phyloP scores from a whole-genome alignment of 2,113 vertebrate species.

The Ophiodon elongatus region DNA sequence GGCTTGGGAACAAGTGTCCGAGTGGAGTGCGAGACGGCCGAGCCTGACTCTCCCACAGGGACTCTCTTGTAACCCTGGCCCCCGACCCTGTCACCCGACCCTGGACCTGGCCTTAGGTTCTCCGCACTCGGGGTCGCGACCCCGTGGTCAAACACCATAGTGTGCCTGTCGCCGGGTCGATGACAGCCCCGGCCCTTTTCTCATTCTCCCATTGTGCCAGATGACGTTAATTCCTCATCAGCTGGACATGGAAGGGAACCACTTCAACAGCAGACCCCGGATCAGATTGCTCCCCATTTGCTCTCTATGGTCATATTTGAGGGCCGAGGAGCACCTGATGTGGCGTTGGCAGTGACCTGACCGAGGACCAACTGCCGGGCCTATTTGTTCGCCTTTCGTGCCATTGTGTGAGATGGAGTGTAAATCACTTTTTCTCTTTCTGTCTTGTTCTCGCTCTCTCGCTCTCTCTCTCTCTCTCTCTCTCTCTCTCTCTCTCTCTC shows the following conservation, averaged over 20 bases:
- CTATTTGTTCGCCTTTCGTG: conserved; percentile 55
- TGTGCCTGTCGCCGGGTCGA: conserved; percentile 67
- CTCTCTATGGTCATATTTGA: conserved; percentile 19
- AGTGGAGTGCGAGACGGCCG: not conserved
- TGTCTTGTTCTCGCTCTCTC: not conserved
- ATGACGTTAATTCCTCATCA: conserved; percentile 75
- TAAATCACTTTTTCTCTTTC: conserved; percentile 46
- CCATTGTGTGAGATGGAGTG: conserved; percentile 26
- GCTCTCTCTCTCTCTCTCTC: not conserved
- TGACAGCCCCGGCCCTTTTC: conserved; percentile 29
- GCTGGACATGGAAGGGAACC: conserved; percentile 44
- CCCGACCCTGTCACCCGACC: conserved; percentile 63
- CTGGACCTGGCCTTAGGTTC: conserved; percentile 60
- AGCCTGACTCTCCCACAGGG: conserved; percentile 60
- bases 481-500: not conserved
- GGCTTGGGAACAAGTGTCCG: conserved; percentile 50
- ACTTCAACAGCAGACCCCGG: conserved; percentile 45
- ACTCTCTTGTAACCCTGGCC: conserved; percentile 57
- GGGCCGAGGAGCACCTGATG: conserved; percentile 33
- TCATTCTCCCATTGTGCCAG: conserved; percentile 62
- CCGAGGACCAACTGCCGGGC: conserved; percentile 36
- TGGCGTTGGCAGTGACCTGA: conserved; percentile 17
- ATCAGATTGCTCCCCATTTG: conserved; percentile 43
- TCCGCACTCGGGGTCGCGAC: conserved; percentile 56
- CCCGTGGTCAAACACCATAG: conserved; percentile 69